These are phyloP conservation scores for Netelia inedita DNA, from an alignment of 2,888 invertebrate genomes.

Conservation along the genomic window DNA sequence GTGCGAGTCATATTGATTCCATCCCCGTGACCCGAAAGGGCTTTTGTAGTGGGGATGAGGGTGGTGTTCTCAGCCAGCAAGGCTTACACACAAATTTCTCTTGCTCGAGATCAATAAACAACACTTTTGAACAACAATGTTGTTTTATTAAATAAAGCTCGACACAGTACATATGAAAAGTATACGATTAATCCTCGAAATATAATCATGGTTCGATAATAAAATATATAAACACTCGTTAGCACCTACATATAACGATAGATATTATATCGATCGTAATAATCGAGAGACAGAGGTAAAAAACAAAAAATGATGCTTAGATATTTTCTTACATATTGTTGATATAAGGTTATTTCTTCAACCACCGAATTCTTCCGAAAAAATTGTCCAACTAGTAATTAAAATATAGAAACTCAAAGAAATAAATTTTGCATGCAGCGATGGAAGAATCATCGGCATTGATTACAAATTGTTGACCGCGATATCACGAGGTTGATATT, in stretches of 20 bases:
- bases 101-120: slow-evolving; percentile 66
- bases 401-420: not conserved
- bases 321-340: not conserved
- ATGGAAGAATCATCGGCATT: slow-evolving; percentile 4
- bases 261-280: not conserved
- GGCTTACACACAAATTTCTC: not conserved
- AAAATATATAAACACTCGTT: not conserved
- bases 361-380: not conserved
- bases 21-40: slow-evolving; percentile 71
- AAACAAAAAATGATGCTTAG: not conserved
- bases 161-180: not conserved
- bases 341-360: no score
- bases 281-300: slow-evolving; percentile 2
- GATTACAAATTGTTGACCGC: not conserved
- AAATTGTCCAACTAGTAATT: not conserved
- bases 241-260: no score
- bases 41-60: slow-evolving; percentile 74
- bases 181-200: no score
- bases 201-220: not conserved
- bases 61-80: slow-evolving; percentile 56
- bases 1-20: slow-evolving; percentile 81
- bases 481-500: no score
- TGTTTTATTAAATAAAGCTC: slow-evolving; percentile 2
- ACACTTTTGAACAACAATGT: slow-evolving; percentile 15
- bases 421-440: not conserved